Evolutionary conservation across 2,888 invertebrate genomes (phyloP).

Genomic region (Drosophila stalkeri): DNA sequence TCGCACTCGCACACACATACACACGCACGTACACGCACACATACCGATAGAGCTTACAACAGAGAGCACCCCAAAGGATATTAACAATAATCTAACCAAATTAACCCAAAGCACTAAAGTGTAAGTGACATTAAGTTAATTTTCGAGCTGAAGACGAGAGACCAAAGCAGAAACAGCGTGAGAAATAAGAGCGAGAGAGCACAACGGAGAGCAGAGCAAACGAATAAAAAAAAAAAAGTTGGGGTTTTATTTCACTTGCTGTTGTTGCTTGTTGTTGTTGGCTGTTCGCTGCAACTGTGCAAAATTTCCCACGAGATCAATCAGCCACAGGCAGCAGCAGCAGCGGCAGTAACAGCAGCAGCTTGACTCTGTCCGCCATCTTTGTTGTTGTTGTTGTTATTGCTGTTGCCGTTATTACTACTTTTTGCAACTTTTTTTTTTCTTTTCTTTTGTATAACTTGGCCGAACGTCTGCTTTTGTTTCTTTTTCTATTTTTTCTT

Average conservation of each 20-base stretch:
- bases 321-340: constrained; percentile 76
- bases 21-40: constrained; percentile 8
- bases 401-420: constrained; percentile 67
- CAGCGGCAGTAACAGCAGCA: constrained; percentile 41
- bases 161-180: constrained; percentile 48
- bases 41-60: constrained; percentile 26
- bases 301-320: constrained; percentile 83
- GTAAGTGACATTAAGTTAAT: constrained; percentile 84
- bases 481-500: constrained; percentile 28
- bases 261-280: constrained; percentile 37
- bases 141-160: constrained; percentile 66
- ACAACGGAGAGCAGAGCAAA: neutral
- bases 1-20: constrained; percentile 14
- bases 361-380: constrained; percentile 45
- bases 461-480: constrained; percentile 58
- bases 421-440: constrained; percentile 73
- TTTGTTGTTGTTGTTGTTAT: constrained; percentile 42
- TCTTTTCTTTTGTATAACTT: constrained; percentile 69
- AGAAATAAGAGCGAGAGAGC: constrained; percentile 41
- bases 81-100: constrained; percentile 84
- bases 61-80: constrained; percentile 79
- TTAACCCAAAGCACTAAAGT: constrained; percentile 84
- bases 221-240: constrained; percentile 50
- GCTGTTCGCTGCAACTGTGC: constrained; percentile 72
- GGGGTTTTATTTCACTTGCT: constrained; percentile 60